phyloP scores from a whole-genome alignment of 2,888 invertebrate genomes.

The Cantharis flavilabris region DNA sequence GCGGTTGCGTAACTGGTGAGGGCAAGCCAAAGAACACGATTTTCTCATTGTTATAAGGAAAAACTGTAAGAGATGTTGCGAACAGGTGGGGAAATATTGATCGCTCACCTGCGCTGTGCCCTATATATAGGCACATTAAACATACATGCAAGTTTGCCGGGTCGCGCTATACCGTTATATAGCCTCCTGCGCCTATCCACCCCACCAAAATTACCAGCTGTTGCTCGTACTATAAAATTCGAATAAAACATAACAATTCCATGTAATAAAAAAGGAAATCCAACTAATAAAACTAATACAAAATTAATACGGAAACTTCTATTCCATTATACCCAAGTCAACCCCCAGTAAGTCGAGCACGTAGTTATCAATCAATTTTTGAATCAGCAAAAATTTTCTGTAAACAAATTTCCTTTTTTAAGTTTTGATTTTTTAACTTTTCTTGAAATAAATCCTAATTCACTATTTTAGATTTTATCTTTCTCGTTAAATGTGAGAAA shows the following conservation, averaged over 20 bases:
- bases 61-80: constrained; percentile 19
- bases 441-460: background rate
- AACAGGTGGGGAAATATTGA: constrained; percentile 36
- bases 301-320: background rate
- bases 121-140: constrained; percentile 39
- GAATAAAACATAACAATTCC: background rate
- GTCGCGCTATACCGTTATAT: constrained; percentile 17
- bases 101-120: constrained; percentile 40
- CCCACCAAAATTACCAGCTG: constrained; percentile 19
- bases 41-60: constrained; percentile 23
- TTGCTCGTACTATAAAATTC: constrained; percentile 9
- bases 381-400: background rate
- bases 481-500: background rate
- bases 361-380: background rate
- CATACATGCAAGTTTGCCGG: constrained; percentile 34
- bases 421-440: background rate
- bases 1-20: constrained; percentile 7
- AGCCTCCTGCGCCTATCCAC: constrained; percentile 5
- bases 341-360: background rate
- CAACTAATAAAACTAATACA: background rate
- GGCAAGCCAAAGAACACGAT: constrained; percentile 15
- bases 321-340: background rate
- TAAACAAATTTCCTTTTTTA: background rate
- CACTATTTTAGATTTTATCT: background rate
- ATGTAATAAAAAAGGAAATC: background rate